Evolutionary conservation across 2,797 vertebrate genomes (phyloP), one percentile per base, ranked within the genome.

Genomic region (Florisuga fusca): DNA sequence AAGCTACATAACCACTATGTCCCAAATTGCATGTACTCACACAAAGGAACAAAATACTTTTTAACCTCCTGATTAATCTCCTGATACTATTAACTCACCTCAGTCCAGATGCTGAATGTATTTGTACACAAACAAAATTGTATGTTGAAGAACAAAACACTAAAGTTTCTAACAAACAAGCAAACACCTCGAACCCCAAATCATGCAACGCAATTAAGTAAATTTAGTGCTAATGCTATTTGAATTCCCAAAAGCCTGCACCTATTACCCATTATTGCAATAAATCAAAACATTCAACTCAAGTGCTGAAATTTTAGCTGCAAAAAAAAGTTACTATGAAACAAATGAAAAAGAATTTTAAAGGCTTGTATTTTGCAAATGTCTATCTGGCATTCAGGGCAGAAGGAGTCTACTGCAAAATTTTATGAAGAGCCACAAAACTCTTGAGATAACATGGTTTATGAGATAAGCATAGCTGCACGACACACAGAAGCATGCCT

Each of bases 261-360:
- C 45, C 61, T 58, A 91, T 26, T 69, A 84, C 14, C 50, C 19
- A 22, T 51, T 89, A 43, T 17, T 55, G 43, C 51, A 86, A 53
- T 46, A 81, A 69, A 89, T 66, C 71, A 79, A 79, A 90, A 88
- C 26, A 51, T 48, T 45, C 29, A 89, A 68, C 48, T 26, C 12
- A 87, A 57, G 69, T 31, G 34, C 12, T 93, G 12, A 27, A 18
- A 89, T 80, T 83, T 77, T 95, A 93, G 84, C 34, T 72, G n/a
- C 55, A 64, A 64, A 72, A 46, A 21, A 74, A 64, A 63, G 9
- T 21, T 69, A 22, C 26, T 41, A 53, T 0, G 2, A 90, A 93
- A 89, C 26, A 17, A 22, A 84, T 34, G 13, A 82, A 79, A 57
- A 66, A 55, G 3, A 78, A 34, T 5, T 79, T 83, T 25, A 59